Base-by-base conservation (phyloP, 1,140 invertebrate species). In the Lineus longissimus region DNA sequence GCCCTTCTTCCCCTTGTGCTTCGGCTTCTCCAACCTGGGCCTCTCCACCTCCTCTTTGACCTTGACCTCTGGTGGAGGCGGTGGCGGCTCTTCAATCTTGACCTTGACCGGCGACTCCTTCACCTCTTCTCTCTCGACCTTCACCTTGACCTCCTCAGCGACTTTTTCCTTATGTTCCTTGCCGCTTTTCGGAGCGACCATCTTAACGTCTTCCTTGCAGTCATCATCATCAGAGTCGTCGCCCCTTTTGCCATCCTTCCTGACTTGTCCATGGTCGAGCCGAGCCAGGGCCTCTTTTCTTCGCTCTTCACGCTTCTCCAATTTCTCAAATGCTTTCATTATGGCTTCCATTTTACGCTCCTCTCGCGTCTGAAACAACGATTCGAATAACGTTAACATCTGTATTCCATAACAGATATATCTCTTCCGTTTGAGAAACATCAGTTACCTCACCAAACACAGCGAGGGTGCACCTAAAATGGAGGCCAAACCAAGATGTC, bases 301-400 rank as follows among this genome's bases (percentile, higher is more conserved):
- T 55, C 84, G 71, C 64, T 85, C 82, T 63, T 83, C 79, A 59
- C 80, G 67, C 69, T 82, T 89, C 65, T 86, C 86, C 79, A 87
- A 76, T 64, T 84, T 79, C 68, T 85, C 84, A 79, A 98, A 94
- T 0, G 93, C 92, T 75, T 94, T 92, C 87, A 98, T 89, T 67
- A 95, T 94, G 0, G 93, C 93, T 74, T 95, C 91, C 85, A 98
- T 89, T 83, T 98, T 98, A n/a, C 93, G 86, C 74, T 98, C 94
- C 80, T 98, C 95, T 2, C 93, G 83, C 1, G 91, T 92, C 89
- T 92, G 81, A 11, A 74, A 65, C 69, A 62, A 59, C 33, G 33
- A 36, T 15, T 36, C 33, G n/a, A n/a, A 36, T 36, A 36, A 7
- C 33, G 33, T 36, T 36, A n/a, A n/a, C n/a, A n/a, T n/a, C n/a